phyloP scores from a whole-genome alignment of 1,140 invertebrate genomes.

The Drosophila mojavensis region DNA sequence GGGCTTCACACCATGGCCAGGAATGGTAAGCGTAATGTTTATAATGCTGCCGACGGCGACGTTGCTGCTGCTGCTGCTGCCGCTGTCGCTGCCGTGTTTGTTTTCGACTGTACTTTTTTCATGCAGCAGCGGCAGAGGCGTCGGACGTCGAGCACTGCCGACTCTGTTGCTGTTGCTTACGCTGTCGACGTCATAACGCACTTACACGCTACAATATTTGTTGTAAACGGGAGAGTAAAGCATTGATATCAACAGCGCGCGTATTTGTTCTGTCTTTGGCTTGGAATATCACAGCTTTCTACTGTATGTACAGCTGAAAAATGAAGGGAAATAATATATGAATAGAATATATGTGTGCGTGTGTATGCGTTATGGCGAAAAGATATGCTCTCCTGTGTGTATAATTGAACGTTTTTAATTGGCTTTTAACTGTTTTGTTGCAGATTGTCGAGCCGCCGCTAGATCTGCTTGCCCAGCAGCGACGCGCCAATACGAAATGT shows the following conservation, averaged over 20 bases:
- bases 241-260: constrained; percentile 29
- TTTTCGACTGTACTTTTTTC: constrained; percentile 80
- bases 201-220: constrained; percentile 52
- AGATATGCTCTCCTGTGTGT: background rate
- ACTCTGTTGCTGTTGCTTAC: constrained; percentile 25
- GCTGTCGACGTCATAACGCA: constrained; percentile 59
- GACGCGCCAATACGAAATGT: constrained; percentile 89
- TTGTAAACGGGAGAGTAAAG: constrained; percentile 36
- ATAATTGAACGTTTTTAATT: background rate
- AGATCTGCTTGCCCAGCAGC: constrained; percentile 87
- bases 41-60: constrained; percentile 40
- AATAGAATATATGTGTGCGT: constrained; percentile 3
- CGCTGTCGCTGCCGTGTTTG: constrained; percentile 60
- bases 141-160: constrained; percentile 13
- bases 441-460: constrained; percentile 89
- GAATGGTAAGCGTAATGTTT: constrained; percentile 90
- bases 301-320: constrained; percentile 15
- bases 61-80: constrained; percentile 55
- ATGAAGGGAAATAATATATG: background rate
- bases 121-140: constrained; percentile 53
- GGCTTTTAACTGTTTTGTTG: background rate
- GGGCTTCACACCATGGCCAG: constrained; percentile 96
- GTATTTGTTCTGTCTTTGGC: constrained; percentile 19
- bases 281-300: constrained; percentile 35
- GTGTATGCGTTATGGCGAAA: background rate